Evolutionary conservation across 2,888 invertebrate genomes (phyloP).

Genomic region (Cordilura impudica): DNA sequence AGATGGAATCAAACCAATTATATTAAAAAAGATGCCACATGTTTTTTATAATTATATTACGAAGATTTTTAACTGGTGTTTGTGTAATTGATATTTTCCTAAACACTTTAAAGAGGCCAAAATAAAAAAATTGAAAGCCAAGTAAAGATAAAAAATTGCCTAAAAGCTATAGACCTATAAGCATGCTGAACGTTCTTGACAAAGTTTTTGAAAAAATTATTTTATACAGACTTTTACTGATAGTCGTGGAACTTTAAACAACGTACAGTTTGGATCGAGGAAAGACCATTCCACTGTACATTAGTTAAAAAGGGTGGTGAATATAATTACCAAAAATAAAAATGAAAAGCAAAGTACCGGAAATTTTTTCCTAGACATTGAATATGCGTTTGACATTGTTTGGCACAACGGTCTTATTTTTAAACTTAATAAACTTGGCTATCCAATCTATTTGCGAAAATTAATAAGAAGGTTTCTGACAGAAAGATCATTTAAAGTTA

Average conservation of each 20-base stretch:
- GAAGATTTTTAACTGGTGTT: slow-evolving; percentile 11
- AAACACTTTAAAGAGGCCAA: not conserved
- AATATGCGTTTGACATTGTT: not conserved
- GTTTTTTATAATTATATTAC: not conserved
- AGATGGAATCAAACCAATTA: no score
- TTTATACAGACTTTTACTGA: not conserved
- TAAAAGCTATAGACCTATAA: slow-evolving; percentile 4
- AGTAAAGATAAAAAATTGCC: not conserved
- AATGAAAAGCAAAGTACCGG: not conserved
- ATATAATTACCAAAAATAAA: not conserved
- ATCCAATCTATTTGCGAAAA: not conserved
- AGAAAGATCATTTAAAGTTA: not conserved
- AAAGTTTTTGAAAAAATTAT: slow-evolving; percentile 28
- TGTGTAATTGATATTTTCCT: not conserved
- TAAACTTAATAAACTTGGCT: not conserved
- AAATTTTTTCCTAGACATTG: not conserved
- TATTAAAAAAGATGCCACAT: not conserved
- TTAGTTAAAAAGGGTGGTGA: slow-evolving; percentile 24
- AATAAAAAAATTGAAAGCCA: not conserved
- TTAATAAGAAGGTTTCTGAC: not conserved
- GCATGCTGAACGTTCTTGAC: not conserved
- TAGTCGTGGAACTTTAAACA: not conserved
- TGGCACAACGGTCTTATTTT: not conserved
- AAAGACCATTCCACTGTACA: slow-evolving; percentile 7
- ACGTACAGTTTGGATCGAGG: not conserved